Percentiles rank a stretch among this genome's conserved stretches.
Evolutionary conservation across 1,140 invertebrate species (phyloP).

Genomic region (Contarinia nasturtii): DNA sequence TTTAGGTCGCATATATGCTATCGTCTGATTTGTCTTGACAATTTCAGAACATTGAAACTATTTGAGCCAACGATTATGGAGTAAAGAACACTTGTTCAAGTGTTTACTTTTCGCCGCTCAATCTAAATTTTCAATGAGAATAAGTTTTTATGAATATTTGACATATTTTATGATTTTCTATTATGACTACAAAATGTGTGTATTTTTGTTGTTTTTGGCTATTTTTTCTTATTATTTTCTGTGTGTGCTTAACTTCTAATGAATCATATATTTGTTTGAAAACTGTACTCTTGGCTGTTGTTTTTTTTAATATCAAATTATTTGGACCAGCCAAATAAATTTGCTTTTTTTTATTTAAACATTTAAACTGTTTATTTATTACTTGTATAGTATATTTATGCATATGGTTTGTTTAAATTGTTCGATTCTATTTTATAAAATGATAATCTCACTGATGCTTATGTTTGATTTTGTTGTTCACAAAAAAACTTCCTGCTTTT

Average conservation of each 20-base stretch:
- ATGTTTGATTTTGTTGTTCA: too few relatives aligned
- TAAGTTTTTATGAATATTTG: conserved; percentile 5
- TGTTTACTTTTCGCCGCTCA: too few relatives aligned
- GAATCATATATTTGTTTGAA: background rate
- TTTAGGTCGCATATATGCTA: too few relatives aligned
- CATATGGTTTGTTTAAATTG: too few relatives aligned
- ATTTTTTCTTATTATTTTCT: background rate
- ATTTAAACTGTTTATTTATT: background rate
- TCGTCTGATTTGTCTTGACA: too few relatives aligned
- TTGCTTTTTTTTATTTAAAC: background rate
- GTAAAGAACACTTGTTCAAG: too few relatives aligned
- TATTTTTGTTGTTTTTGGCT: background rate
- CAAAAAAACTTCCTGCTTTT: too few relatives aligned
- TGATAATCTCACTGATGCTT: too few relatives aligned
- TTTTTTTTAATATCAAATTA: background rate
- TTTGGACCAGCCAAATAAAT: conserved; percentile 3
- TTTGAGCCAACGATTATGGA: too few relatives aligned
- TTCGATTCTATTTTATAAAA: background rate
- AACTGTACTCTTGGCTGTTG: background rate
- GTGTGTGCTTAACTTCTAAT: conserved; percentile 6
- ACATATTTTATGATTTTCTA: too few relatives aligned
- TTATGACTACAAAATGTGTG: background rate
- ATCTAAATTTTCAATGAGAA: too few relatives aligned
- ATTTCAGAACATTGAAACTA: too few relatives aligned
- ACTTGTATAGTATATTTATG: background rate